Evolutionary conservation across 1,140 invertebrate genomes (phyloP).

Genomic region (Dinothrombium tinctorium): DNA sequence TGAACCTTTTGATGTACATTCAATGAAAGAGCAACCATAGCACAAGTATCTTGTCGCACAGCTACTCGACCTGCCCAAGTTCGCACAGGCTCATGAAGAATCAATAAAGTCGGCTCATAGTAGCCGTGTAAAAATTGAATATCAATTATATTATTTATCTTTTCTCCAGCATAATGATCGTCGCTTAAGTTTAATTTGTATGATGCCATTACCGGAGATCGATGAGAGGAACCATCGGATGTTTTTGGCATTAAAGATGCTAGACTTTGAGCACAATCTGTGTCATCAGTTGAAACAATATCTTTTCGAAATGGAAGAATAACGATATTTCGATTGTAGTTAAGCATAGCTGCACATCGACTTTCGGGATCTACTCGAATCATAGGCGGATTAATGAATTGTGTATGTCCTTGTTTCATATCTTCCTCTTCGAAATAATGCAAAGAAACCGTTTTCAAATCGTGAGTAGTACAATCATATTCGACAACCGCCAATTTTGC

Average conservation of each 20-base stretch:
- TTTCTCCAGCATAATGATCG: conserved; percentile 39
- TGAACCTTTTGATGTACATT: conserved; percentile 88
- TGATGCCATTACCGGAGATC: conserved; percentile 37
- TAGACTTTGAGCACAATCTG: conserved; percentile 16
- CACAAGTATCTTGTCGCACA: conserved; percentile 82
- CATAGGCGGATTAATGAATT: conserved; percentile 29
- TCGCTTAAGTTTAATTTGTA: conserved; percentile 70
- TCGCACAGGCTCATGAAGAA: conserved; percentile 85
- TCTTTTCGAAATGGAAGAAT: conserved; percentile 81
- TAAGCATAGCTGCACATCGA: conserved; percentile 83
- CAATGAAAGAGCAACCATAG: conserved; percentile 81
- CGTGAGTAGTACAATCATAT: conserved; percentile 74
- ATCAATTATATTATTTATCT: conserved; percentile 83
- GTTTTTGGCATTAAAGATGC: neutral
- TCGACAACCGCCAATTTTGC: conserved; percentile 80
- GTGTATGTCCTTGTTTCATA: conserved; percentile 38
- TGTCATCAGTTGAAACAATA: conserved; percentile 43
- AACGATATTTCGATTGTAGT: conserved; percentile 77
- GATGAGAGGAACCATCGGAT: conserved; percentile 8
- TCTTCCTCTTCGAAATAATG: conserved; percentile 98
- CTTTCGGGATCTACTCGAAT: conserved; percentile 85
- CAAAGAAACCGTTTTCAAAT: conserved; percentile 75
- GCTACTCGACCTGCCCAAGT: conserved; percentile 87
- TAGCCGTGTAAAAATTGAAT: conserved; percentile 95
- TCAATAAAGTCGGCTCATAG: conserved; percentile 86